phyloP scores from a whole-genome alignment of 2,888 invertebrate genomes.

The Parascotia fuliginaria region DNA sequence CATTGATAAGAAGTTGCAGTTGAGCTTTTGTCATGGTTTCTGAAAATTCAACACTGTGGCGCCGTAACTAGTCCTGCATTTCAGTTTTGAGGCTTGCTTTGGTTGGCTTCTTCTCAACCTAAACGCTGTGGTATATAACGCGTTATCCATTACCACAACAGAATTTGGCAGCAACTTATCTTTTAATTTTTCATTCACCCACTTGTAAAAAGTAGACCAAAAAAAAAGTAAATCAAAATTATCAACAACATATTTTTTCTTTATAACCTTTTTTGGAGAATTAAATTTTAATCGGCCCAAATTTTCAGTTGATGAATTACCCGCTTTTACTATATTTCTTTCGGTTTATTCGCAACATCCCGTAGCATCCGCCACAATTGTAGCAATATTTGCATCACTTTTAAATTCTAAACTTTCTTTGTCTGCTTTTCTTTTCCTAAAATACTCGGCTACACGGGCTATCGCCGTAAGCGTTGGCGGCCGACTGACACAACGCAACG shows the following conservation, averaged over 20 bases:
- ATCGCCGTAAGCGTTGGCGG: background rate
- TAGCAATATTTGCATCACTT: slow-evolving; percentile 20
- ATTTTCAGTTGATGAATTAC: no score
- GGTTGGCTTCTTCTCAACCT: slow-evolving; percentile 32
- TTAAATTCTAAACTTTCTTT: slow-evolving; percentile 19
- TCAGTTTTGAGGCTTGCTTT: slow-evolving; percentile 16
- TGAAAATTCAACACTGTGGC: slow-evolving; percentile 12
- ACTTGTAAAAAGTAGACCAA: background rate
- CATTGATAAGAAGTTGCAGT: background rate
- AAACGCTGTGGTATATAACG: slow-evolving; percentile 23
- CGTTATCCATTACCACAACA: slow-evolving; percentile 13
- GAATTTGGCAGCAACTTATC: no score
- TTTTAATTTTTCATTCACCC: slow-evolving; percentile 7
- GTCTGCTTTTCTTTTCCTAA: slow-evolving; percentile 10
- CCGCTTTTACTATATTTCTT: slow-evolving; percentile 5
- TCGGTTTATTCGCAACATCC: slow-evolving; percentile 4
- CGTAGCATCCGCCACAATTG: slow-evolving; percentile 5
- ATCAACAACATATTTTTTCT: slow-evolving; percentile 10
- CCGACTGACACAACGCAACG: background rate
- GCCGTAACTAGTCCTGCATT: no score
- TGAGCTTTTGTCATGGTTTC: background rate
- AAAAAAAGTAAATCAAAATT: slow-evolving; percentile 17
- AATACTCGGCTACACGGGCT: background rate
- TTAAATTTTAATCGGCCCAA: background rate
- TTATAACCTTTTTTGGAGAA: slow-evolving; percentile 4